Evolutionary conservation across 2,797 vertebrate species (phyloP), one percentile per base, ranked within the genome.

Genomic region (Anas capensis): DNA sequence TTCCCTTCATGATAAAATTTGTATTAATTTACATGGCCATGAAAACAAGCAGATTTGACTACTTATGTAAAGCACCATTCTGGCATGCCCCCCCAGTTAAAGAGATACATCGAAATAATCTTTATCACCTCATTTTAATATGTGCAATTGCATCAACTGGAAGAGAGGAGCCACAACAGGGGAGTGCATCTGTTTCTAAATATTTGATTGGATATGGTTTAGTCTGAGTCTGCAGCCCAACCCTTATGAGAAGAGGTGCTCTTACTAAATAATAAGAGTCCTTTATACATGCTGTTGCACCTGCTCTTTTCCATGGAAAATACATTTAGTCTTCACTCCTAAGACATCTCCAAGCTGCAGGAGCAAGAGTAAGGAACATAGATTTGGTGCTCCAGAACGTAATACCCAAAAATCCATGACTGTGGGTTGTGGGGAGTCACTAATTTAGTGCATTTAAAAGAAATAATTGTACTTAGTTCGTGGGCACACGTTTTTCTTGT

Each of bases 181-280:
- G 1, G 11, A 94, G 44, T 10, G 57, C 94, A 96, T 93, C 79
- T 93, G 65, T 58, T 91, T 89, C 75, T 91, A 94, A 91, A 93
- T 86, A 79, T 80, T 93, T 95, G 78, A 91, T 44, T 95, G 72
- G 92, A 78, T 62, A 88, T 87, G 84, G 86, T 93, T 92, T 72
- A 81, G 36, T 42, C 53, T 75, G 84, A 81, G 36, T 42, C 53
- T 75, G 84, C 76, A 91, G 75, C 44, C 69, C 86, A 83, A 54
- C 16, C 42, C 64, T 71, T 75, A 49, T 5, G 64, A 89, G 66
- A 94, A 72, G 53, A 89, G 82, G 61, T 88, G 29, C 56, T 92
- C 60, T 82, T 78, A 66, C 14, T 81, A 60, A 95, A 85, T 64
- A 85, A 92, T 70, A 90, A 7, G 72, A 92, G 71, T 68, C 49